These are phyloP conservation scores for Sepioteuthis lessoniana DNA, from an alignment of 2,888 invertebrate species.

Conservation along the genomic window DNA sequence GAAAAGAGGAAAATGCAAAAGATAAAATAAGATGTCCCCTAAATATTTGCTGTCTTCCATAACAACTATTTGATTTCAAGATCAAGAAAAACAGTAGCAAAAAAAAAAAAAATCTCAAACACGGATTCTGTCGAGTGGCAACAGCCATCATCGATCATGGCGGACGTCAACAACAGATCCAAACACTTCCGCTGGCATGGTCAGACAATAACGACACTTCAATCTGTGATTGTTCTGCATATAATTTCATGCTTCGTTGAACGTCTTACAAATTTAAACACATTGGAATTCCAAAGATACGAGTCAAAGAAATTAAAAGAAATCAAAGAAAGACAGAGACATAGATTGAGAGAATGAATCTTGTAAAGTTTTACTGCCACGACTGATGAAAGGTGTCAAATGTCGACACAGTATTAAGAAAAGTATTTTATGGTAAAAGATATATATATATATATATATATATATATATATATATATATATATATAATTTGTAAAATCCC, in stretches of 20 bases:
- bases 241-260: neutral
- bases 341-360: neutral
- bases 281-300: constrained; percentile 1
- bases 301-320: neutral
- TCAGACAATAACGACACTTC: neutral
- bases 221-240: neutral
- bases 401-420: too few relatives aligned
- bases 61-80: constrained; percentile 4
- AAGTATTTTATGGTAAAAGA: too few relatives aligned
- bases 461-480: too few relatives aligned
- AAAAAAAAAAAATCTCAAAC: neutral
- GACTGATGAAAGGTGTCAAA: too few relatives aligned
- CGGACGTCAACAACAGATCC: neutral
- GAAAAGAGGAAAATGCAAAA: too few relatives aligned
- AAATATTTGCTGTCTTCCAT: neutral
- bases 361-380: too few relatives aligned
- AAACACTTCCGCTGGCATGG: neutral
- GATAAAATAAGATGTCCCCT: neutral
- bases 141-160: neutral
- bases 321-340: neutral
- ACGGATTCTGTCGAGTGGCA: neutral
- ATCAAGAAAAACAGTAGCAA: neutral
- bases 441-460: too few relatives aligned
- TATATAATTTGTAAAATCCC: too few relatives aligned
- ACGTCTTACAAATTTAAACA: neutral